A percentile compares a stretch with the other conserved stretches of the same genome.
Evolutionary conservation across 92 coral and sea anemone genomes (phyloP).

Genomic region (Umimayanthus chanpuru): DNA sequence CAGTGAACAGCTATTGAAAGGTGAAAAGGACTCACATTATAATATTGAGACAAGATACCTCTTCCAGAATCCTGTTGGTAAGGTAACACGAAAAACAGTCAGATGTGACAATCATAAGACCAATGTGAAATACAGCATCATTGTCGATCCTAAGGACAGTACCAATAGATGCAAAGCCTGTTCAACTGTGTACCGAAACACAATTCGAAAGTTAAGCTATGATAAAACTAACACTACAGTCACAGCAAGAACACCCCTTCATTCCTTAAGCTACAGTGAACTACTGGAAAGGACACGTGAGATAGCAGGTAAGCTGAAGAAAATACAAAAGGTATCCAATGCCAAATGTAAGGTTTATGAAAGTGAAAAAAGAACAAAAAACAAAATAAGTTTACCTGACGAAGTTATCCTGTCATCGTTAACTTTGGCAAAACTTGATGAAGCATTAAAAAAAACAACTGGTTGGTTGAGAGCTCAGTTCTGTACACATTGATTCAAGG

Average conservation of each 20-base stretch:
- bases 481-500: neutral
- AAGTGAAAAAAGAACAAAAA: neutral
- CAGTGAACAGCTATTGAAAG: too few relatives aligned
- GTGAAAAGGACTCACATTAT: too few relatives aligned
- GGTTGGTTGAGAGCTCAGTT: neutral
- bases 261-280: neutral
- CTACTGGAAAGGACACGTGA: neutral
- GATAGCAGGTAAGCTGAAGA: neutral
- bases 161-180: neutral
- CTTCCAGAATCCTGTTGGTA: too few relatives aligned
- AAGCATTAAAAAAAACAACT: slow-evolving; percentile 5
- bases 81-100: too few relatives aligned
- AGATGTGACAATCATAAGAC: too few relatives aligned
- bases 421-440: neutral
- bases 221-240: neutral
- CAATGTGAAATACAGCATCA: neutral
- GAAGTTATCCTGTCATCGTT: neutral
- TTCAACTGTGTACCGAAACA: neutral
- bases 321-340: neutral
- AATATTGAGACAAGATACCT: too few relatives aligned
- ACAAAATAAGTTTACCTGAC: neutral
- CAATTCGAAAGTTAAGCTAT: neutral
- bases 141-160: neutral
- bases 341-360: neutral
- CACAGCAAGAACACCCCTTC: neutral